Percentiles rank a stretch among this genome's conserved stretches.
Conservation (phyloP, 53 echinoderm and acorn worm species). For the Echinarachnius parma region DNA sequence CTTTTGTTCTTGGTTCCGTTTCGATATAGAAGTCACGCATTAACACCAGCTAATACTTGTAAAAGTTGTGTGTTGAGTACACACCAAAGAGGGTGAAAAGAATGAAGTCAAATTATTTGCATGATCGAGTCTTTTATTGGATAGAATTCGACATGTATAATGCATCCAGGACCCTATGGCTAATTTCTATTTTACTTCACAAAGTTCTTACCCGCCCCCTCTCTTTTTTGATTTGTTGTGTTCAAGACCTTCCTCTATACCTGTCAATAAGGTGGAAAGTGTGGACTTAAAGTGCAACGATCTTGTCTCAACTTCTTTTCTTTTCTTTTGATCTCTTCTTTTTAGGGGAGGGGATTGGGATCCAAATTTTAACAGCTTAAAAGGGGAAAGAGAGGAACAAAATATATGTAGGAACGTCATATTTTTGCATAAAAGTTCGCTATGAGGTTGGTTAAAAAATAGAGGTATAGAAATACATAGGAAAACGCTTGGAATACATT, state of each 20-base stretch:
- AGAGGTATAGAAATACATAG: too few relatives aligned
- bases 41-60: conserved; percentile 36
- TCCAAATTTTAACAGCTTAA: too few relatives aligned
- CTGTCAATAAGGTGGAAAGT: too few relatives aligned
- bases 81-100: conserved; percentile 1
- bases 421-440: too few relatives aligned
- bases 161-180: neutral
- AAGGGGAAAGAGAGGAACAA: too few relatives aligned
- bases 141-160: too few relatives aligned
- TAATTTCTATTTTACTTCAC: neutral
- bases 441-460: too few relatives aligned
- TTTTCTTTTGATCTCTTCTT: too few relatives aligned
- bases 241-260: neutral
- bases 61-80: conserved; percentile 31
- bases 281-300: conserved; percentile 29
- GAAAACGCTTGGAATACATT: too few relatives aligned
- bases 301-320: neutral
- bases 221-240: neutral
- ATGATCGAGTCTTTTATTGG: too few relatives aligned
- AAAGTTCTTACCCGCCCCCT: conserved; percentile 1
- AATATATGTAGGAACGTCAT: too few relatives aligned
- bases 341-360: too few relatives aligned
- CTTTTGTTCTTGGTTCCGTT: neutral
- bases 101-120: conserved; percentile 11
- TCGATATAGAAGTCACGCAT: conserved; percentile 16